A percentile compares a stretch with the other conserved stretches of the same genome.
Conservation (phyloP, 2,797 vertebrate species). For the Pangasius krempfi region DNA sequence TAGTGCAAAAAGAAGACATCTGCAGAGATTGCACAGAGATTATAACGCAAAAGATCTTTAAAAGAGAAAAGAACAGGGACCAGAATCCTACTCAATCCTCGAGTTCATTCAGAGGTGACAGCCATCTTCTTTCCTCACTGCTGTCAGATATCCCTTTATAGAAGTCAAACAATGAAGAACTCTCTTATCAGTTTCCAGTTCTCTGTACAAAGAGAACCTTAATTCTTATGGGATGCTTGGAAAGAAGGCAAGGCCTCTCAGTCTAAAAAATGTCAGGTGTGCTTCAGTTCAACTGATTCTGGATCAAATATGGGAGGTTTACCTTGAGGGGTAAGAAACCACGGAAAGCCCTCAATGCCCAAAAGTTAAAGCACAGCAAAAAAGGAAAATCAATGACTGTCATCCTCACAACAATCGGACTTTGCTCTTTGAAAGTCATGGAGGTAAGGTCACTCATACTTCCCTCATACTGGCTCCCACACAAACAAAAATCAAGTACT, state of each 20-base stretch:
- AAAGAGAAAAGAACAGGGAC: constrained; percentile 20
- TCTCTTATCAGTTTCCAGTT: constrained; percentile 48
- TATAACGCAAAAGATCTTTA: constrained; percentile 24
- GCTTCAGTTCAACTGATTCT: constrained; percentile 52
- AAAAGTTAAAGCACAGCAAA: constrained; percentile 31
- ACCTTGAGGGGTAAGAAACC: constrained; percentile 10
- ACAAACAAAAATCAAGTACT: constrained; percentile 57
- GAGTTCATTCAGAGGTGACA: constrained; percentile 58
- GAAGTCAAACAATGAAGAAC: constrained; percentile 31
- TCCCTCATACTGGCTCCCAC: constrained; percentile 60
- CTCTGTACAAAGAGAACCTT: constrained; percentile 28
- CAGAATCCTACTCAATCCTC: constrained; percentile 55
- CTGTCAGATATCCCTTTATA: constrained; percentile 36
- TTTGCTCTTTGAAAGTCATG: constrained; percentile 60
- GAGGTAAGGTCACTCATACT: constrained; percentile 58
- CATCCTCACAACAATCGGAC: constrained; percentile 60
- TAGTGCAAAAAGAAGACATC: constrained; percentile 4
- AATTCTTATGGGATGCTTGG: constrained; percentile 28
- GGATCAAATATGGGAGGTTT: constrained; percentile 39
- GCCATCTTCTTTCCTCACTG: constrained; percentile 46
- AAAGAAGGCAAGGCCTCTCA: constrained; percentile 2
- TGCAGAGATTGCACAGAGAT: constrained; percentile 24
- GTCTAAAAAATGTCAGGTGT: constrained; percentile 30
- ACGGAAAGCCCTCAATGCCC: background rate
- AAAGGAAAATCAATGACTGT: constrained; percentile 46